A percentile compares a stretch with the other conserved stretches of the same genome.
Conservation (phyloP, 2,113 vertebrate species). For the Aleadryas rufinucha region DNA sequence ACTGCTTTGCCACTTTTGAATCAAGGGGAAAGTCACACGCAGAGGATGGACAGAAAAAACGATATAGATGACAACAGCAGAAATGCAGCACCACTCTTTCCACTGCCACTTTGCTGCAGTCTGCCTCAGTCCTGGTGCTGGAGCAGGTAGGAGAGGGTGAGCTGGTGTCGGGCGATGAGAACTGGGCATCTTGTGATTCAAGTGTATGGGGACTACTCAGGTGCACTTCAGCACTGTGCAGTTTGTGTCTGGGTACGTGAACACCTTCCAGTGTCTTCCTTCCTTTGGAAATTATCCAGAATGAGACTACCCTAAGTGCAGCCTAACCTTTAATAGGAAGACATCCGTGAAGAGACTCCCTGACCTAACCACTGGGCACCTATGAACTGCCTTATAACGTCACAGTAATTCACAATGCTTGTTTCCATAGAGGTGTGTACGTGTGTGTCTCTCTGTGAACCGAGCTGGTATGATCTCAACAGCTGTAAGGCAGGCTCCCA, state of each 20-base stretch:
- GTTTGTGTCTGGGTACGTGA: not conserved
- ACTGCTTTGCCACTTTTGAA: not conserved
- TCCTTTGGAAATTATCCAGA: not conserved
- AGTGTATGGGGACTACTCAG: not conserved
- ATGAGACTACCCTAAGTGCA: not conserved
- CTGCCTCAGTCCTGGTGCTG: not conserved
- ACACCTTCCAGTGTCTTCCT: not conserved
- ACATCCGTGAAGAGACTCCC: not conserved
- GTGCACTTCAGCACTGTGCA: not conserved
- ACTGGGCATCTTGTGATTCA: not conserved
- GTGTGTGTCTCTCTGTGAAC: not conserved
- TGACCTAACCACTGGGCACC: not conserved
- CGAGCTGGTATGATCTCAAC: not conserved
- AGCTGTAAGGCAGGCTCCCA: not conserved
- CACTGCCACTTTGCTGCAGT: not conserved
- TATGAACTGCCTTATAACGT: not conserved
- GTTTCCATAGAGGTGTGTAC: not conserved
- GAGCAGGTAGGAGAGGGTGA: rapidly evolving
- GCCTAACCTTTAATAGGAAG: not conserved
- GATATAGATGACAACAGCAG: not conserved
- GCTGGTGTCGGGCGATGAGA: rapidly evolving
- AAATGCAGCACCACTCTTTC: too few species aligned
- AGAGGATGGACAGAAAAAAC: not conserved
- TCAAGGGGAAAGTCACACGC: not conserved
- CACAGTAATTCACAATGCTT: not conserved